Conservation (phyloP, 2,888 invertebrate species). For the Protophormia terraenovae region DNA sequence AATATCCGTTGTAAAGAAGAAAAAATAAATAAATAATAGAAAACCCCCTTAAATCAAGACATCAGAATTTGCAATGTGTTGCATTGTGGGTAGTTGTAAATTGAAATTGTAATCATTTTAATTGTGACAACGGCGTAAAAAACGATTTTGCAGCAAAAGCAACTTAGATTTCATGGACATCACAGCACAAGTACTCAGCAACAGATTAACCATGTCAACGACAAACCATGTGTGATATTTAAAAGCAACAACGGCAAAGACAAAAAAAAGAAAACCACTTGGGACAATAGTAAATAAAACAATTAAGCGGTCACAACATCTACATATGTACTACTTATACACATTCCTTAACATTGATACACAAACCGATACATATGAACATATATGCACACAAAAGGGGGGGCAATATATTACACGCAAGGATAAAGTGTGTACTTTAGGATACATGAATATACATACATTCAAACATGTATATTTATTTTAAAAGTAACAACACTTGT, state of each 20-base stretch:
- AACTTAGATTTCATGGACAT: conserved; percentile 43
- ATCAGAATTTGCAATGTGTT: not conserved
- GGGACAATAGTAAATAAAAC: conserved; percentile 66
- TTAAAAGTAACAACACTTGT: conserved; percentile 56
- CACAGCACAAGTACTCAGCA: conserved; percentile 35
- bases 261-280: conserved; percentile 2
- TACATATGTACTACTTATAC: not conserved
- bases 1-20: not conserved
- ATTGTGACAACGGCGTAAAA: conserved; percentile 20
- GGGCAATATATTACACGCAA: conserved; percentile 34
- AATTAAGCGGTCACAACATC: conserved; percentile 55
- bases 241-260: conserved; percentile 19
- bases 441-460: not conserved
- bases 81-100: conserved; percentile 20
- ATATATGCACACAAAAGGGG: not conserved
- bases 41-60: not conserved
- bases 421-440: conserved; percentile 11
- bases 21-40: not conserved
- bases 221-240: conserved; percentile 45
- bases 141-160: conserved; percentile 4
- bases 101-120: conserved; percentile 31
- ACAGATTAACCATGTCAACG: conserved; percentile 60
- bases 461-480: not conserved
- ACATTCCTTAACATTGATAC: not conserved
- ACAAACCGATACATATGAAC: not conserved